Percentiles rank a stretch among this genome's conserved stretches.
Conservation (phyloP, 1,140 invertebrate species). For the Limonius californicus region DNA sequence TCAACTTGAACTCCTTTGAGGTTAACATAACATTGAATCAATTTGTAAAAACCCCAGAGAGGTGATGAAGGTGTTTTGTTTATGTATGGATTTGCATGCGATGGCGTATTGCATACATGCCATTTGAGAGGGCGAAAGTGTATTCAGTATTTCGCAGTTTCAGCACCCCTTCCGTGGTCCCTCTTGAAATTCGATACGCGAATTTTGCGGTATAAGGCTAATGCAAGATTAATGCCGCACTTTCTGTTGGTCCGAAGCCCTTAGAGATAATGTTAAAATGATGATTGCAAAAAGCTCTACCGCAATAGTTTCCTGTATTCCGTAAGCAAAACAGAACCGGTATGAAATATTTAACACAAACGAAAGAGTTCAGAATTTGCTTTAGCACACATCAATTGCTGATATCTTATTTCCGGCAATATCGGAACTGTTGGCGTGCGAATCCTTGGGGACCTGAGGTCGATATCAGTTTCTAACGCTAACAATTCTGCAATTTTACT, state of each 20-base stretch:
- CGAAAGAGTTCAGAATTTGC: constrained; percentile 13
- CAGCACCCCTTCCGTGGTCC: constrained; percentile 16
- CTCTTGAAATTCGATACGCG: constrained; percentile 21
- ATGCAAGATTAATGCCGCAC: constrained; percentile 5
- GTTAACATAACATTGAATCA: constrained; percentile 16
- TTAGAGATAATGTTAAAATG: constrained; percentile 5
- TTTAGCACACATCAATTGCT: constrained; percentile 15
- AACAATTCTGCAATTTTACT: constrained; percentile 48
- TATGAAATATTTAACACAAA: constrained; percentile 4
- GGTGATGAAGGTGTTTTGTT: constrained; percentile 17
- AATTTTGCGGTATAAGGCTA: constrained; percentile 4
- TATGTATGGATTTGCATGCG: constrained; percentile 22
- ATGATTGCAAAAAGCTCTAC: constrained; percentile 1
- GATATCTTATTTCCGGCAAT: constrained; percentile 43
- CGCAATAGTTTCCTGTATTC: neutral
- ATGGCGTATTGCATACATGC: constrained; percentile 22
- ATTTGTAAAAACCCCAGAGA: constrained; percentile 18
- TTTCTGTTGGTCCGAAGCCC: neutral
- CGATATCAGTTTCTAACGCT: constrained; percentile 44
- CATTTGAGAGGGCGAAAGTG: constrained; percentile 20
- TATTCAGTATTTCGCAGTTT: constrained; percentile 10
- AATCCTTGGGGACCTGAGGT: constrained; percentile 40
- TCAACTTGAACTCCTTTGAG: neutral
- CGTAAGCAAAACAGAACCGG: neutral
- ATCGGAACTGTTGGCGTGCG: constrained; percentile 44